Evolutionary conservation across 2,888 invertebrate genomes (phyloP), one percentile per base, ranked within the genome.

Genomic region (Phortica okadai): DNA sequence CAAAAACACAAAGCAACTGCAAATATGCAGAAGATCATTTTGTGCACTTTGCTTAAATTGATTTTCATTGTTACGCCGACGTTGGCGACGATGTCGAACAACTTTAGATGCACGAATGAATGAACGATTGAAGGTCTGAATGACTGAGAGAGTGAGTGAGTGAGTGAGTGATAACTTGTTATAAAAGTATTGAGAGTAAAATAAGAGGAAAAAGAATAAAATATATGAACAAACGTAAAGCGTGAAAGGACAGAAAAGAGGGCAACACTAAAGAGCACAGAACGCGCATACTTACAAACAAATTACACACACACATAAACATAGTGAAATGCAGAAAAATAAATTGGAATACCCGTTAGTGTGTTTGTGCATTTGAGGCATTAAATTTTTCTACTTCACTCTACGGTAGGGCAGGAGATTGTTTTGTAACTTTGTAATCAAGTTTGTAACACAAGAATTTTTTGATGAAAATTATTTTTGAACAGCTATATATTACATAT

Each of bases 31-130:
- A 6, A 5, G 54, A 25, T 66, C 41, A 66, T 54, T 50, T 3
- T 54, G 70, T 70, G 54, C 69, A 50, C 54, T 50, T 58, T 54
- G 54, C 54, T 50, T 8, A 72, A 56, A 72, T 72, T 72, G 70
- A 72, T 72, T 72, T 72, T 25, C n/a, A 72, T 56, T 72, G 70
- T 56, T 33, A 21, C 50, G 69, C 25, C 14, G 33, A 8, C 41
- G 21, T n/a, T 50, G 50, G 8, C 14, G 21, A n/a, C 59, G 59
- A 2, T 8, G 59, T 54, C 54, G 54, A 33, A 33, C 33, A 33
- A 6, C 54, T 59, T 16, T 16, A 4, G 16, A 64, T 64, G 4
- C 10, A 64, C 11, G 14, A 64, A 25, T 21, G 64, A 3, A 64
- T 64, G 59, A 16, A 64, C 14, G 33, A 64, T 33, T 64, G 41